Conservation (phyloP, 37 sponge, comb jelly and placozoan species). For the Aplysina aerophoba region DNA sequence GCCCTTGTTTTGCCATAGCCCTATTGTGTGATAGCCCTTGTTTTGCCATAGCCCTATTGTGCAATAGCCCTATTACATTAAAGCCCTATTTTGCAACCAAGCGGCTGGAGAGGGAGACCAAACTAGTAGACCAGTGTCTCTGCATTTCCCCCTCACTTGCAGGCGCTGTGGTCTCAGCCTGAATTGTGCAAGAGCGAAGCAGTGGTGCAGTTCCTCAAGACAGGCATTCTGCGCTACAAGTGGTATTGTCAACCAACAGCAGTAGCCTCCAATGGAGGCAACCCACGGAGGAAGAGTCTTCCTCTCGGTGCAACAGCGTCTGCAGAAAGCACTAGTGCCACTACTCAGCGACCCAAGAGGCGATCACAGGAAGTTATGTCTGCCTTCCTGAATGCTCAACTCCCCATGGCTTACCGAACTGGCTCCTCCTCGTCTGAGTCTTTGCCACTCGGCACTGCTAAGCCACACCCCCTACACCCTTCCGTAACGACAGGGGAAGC, state of each 20-base stretch:
- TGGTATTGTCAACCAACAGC: background rate
- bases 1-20: too few relatives aligned
- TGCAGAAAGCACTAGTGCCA: background rate
- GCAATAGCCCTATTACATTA: too few relatives aligned
- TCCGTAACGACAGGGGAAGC: too few relatives aligned
- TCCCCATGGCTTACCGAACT: constrained; percentile 52
- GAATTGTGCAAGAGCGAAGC: constrained; percentile 29
- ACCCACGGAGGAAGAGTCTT: background rate
- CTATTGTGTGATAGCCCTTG: too few relatives aligned
- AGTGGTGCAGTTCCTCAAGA: constrained; percentile 60
- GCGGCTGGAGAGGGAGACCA: too few relatives aligned
- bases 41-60: too few relatives aligned
- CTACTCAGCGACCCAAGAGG: constrained; percentile 36
- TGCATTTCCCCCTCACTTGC: background rate
- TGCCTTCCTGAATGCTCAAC: constrained; percentile 51
- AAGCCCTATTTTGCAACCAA: too few relatives aligned
- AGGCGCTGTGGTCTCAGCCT: background rate
- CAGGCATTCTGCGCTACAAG: constrained; percentile 27
- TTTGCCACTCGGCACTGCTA: background rate
- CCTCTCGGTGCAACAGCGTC: background rate
- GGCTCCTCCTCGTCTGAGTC: constrained; percentile 1
- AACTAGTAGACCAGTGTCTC: too few relatives aligned
- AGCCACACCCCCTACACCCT: background rate
- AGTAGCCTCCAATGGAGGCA: background rate
- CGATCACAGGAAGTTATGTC: constrained; percentile 46